These are phyloP conservation scores for Protula sp. DNA, from an alignment of 2,888 invertebrate species.

Conservation along the genomic window DNA sequence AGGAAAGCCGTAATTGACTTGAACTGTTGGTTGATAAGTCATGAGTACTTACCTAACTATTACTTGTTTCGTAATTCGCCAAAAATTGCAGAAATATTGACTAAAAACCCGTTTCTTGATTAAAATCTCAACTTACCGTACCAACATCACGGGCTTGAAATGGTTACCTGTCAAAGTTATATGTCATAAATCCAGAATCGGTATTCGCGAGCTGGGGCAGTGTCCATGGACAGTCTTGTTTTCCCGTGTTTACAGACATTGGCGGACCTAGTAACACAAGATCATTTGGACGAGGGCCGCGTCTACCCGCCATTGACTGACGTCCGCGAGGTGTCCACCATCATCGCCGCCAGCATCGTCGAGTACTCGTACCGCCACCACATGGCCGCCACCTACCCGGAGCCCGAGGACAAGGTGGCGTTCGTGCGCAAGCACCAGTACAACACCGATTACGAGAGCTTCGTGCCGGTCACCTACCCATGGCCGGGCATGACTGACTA, in stretches of 20 bases:
- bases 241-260: constrained; percentile 68
- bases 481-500: constrained; percentile 48
- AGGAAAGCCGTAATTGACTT: too few relatives aligned
- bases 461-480: constrained; percentile 54
- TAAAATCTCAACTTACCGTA: too few relatives aligned
- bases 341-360: constrained; percentile 76
- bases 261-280: constrained; percentile 73
- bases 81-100: too few relatives aligned
- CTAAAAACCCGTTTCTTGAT: too few relatives aligned
- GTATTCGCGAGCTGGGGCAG: too few relatives aligned
- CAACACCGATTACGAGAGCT: constrained; percentile 53
- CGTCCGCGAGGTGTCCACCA: constrained; percentile 79
- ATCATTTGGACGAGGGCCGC: constrained; percentile 75
- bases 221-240: too few relatives aligned
- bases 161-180: too few relatives aligned
- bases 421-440: constrained; percentile 52
- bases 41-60: too few relatives aligned
- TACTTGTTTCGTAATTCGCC: too few relatives aligned
- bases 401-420: constrained; percentile 57
- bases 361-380: constrained; percentile 70
- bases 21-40: too few relatives aligned
- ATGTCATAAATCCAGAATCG: too few relatives aligned
- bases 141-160: too few relatives aligned
- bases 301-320: constrained; percentile 83
- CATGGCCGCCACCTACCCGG: constrained; percentile 57